Base-by-base conservation (phyloP, 30 jellyfish, hydroid and myxozoan genomes). In the Sanderia malayensis region DNA sequence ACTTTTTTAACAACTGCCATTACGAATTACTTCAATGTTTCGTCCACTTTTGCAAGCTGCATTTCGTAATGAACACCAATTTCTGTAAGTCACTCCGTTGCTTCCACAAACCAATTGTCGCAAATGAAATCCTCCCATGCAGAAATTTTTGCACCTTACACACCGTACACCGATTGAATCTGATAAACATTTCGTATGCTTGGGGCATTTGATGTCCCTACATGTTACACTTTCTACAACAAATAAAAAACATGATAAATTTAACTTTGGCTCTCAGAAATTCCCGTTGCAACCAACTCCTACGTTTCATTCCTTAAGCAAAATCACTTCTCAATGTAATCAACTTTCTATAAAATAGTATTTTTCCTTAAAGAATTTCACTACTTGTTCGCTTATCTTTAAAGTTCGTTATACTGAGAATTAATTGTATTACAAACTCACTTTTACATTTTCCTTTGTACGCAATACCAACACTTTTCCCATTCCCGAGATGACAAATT, bases 1-100 rank as follows among this genome's bases (percentile, higher is more conserved):
- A 82, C 94, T 86, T 83, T n/a, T n/a, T 49, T 44, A 22, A 62
- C 95, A 85, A 4, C 37, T 52, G 29, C 95, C 95, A 47, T 29
- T 59, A 18, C 58, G 32, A 22, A 11, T 31, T 8, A 74, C 87
- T 37, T 75, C 91, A 31, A 76, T 69, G 33, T 65, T 75, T 30
- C 57, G 33, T 44, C 90, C 86, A 15, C 70, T 44, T 1, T 28
- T 10, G 64, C 95, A 85, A 27, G 95, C 95, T 18, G 89, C 81
- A 44, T 53, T 74, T 30, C 95, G 31, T 2, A 85, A 78, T 0
- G 80, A 45, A 44, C 95, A 85, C 89, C 87, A 74, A 41, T 70
- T 85, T 25, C 33, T 46, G 64, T 74, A 85, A 21, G 82, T 74
- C 26, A 25, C 55, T 21, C 85, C 85, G 65, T 85, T 84, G 32